phyloP scores from a whole-genome alignment of 2,797 vertebrate species.

The Hippopotamyrus pictus region DNA sequence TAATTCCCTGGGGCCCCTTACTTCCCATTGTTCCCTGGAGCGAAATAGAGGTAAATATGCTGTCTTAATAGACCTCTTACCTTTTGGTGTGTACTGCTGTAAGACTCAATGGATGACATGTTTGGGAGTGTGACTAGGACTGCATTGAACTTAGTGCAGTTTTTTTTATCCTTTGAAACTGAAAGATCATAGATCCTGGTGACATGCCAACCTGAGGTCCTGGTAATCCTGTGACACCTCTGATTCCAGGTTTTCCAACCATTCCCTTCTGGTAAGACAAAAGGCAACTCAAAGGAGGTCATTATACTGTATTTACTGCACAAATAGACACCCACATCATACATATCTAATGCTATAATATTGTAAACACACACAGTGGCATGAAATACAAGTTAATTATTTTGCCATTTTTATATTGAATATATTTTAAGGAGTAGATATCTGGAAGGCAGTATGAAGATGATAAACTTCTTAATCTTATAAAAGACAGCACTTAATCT shows the following conservation, averaged over 20 bases:
- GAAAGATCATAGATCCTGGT: not conserved
- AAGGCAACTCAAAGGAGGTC: not conserved
- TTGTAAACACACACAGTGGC: not conserved
- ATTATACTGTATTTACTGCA: not conserved
- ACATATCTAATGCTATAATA: not conserved
- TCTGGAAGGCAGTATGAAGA: not conserved
- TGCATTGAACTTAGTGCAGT: not conserved
- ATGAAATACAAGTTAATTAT: not conserved
- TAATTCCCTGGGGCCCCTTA: conserved; percentile 50
- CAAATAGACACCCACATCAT: not conserved
- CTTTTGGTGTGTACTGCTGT: not conserved
- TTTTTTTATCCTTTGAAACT: not conserved
- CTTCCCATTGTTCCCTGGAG: conserved; percentile 62
- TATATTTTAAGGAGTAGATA: not conserved
- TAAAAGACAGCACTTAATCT: not conserved
- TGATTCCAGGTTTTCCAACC: conserved; percentile 55
- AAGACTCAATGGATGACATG: not conserved
- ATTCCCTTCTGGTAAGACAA: conserved; percentile 55
- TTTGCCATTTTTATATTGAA: not conserved
- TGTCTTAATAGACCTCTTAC: not conserved
- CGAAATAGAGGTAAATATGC: not conserved
- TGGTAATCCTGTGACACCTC: conserved; percentile 61
- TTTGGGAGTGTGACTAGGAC: not conserved
- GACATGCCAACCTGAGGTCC: conserved; percentile 61
- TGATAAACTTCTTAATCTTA: not conserved